phyloP scores from a whole-genome alignment of 2,888 invertebrate species.

The Arrhopalites spinosus region DNA sequence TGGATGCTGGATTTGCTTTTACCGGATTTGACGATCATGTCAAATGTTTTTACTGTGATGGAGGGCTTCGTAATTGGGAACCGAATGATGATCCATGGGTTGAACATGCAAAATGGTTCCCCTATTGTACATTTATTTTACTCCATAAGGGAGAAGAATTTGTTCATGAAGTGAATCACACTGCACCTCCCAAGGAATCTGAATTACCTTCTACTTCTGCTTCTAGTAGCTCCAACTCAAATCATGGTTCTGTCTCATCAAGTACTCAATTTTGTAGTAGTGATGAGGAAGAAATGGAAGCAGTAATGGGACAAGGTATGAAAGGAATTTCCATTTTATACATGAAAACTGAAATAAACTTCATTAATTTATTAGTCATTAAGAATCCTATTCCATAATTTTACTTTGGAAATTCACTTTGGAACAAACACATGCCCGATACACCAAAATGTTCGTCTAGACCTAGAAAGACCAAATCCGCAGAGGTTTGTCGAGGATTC shows the following conservation, averaged over 20 bases:
- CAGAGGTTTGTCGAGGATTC: too few relatives aligned
- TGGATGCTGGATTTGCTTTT: constrained; percentile 91
- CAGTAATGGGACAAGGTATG: too few relatives aligned
- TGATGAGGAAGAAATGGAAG: constrained; percentile 26
- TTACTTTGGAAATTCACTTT: too few relatives aligned
- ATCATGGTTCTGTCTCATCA: neutral
- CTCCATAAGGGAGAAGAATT: constrained; percentile 80
- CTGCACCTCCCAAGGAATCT: neutral
- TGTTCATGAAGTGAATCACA: constrained; percentile 66
- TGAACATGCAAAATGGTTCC: constrained; percentile 91
- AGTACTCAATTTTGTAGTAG: constrained; percentile 15
- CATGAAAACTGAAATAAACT: too few relatives aligned
- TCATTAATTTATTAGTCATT: too few relatives aligned
- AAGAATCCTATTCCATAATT: too few relatives aligned
- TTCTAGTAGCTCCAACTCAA: neutral
- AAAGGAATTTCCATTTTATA: too few relatives aligned
- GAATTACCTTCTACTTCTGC: constrained; percentile 6
- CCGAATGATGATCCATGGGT: constrained; percentile 89
- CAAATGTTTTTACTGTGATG: constrained; percentile 91
- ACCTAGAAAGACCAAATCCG: too few relatives aligned
- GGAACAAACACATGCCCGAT: too few relatives aligned
- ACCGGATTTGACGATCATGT: constrained; percentile 85
- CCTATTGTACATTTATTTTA: constrained; percentile 81
- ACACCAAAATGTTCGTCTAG: too few relatives aligned
- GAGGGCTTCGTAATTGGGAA: constrained; percentile 93